Evolutionary conservation across 2,113 vertebrate species (phyloP).

Genomic region (Panurus biarmicus): DNA sequence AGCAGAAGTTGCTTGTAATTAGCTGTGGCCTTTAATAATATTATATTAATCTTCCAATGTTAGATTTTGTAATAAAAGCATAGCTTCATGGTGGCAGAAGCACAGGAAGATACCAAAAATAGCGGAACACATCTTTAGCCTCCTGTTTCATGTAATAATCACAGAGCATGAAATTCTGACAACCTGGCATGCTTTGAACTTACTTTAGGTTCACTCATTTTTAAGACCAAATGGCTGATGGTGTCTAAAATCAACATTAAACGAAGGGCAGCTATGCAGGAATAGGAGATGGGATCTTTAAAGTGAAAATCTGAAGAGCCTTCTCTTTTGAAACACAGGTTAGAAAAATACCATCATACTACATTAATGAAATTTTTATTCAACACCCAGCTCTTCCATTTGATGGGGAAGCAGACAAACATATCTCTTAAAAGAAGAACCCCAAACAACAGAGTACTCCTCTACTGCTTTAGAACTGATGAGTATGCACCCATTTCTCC

Average conservation of each 20-base stretch:
- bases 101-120: neutral
- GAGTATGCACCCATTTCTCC: neutral
- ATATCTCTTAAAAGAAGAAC: neutral
- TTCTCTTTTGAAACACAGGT: neutral
- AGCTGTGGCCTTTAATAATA: neutral
- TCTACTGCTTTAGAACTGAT: neutral
- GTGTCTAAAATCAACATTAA: neutral
- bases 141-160: neutral
- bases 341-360: neutral
- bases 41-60: neutral
- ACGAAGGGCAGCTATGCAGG: neutral
- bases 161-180: neutral
- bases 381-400: neutral
- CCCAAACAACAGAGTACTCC: neutral
- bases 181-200: neutral
- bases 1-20: neutral
- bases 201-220: neutral
- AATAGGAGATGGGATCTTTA: neutral
- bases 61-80: neutral
- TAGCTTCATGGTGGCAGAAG: neutral
- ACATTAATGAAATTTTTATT: neutral
- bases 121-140: neutral
- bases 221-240: neutral
- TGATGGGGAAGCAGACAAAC: neutral
- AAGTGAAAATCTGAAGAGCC: neutral